Conservation (phyloP, 2,797 vertebrate genomes). For the Acanthis flammea region DNA sequence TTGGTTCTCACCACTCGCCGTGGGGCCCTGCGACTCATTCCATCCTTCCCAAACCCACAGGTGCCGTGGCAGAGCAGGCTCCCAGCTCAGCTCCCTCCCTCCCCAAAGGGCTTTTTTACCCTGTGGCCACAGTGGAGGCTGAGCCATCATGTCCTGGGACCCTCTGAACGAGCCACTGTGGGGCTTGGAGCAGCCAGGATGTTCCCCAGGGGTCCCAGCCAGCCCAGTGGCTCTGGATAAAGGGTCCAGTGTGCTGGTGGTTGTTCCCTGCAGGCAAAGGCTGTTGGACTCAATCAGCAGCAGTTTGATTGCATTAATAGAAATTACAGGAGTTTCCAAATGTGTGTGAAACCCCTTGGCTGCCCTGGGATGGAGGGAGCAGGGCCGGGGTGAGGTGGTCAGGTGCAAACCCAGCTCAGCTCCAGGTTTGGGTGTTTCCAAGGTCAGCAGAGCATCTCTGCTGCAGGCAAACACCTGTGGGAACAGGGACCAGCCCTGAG, state of each 20-base stretch:
- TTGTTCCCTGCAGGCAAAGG: not conserved
- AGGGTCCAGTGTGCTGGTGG: not conserved
- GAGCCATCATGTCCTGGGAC: not conserved
- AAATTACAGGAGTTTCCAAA: not conserved
- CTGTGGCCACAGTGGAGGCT: not conserved
- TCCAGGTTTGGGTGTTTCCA: not conserved
- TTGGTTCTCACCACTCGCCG: not conserved
- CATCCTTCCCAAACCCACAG: not conserved
- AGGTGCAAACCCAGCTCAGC: not conserved
- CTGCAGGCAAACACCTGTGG: not conserved
- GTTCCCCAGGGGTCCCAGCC: not conserved
- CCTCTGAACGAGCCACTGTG: fast-evolving
- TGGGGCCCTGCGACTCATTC: not conserved
- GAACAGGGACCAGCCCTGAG: fast-evolving
- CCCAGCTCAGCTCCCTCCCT: not conserved
- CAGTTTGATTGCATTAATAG: not conserved
- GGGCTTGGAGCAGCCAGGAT: not conserved
- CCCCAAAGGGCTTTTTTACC: not conserved
- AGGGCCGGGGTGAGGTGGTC: fast-evolving
- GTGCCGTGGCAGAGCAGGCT: not conserved
- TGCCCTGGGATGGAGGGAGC: not conserved
- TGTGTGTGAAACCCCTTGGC: fast-evolving
- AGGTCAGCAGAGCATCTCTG: not conserved
- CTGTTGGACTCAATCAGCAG: not conserved
- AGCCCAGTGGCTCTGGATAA: not conserved